Base-by-base conservation (phyloP, 2,113 vertebrate genomes). In the Alethe diademata region DNA sequence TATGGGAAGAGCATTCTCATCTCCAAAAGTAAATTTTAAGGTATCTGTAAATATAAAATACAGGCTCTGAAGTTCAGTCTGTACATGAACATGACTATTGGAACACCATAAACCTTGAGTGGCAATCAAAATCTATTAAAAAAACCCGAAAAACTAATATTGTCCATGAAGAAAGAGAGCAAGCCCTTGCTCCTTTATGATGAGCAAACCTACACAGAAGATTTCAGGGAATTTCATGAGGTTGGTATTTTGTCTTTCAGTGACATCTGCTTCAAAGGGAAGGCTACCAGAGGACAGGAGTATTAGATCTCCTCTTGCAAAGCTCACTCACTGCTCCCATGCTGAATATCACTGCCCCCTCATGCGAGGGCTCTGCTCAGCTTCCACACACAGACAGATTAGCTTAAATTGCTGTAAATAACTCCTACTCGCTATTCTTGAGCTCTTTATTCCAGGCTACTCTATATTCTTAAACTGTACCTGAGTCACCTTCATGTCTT, bases 401-500 rank as follows among this genome's bases (percentile, higher is more conserved):
- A 92, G 35, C 23, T 93, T 80, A 78, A 92, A 95, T 65, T 91
- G 75, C 86, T 95, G 94, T 80, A 88, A 94, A 94, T 91, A 97
- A 90, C 88, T 84, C 61, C 82, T 42, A 12, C 86, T 92, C 88
- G 88, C 79, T 94, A 45, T 78, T 80, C 79, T 42, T 54, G 73
- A 93, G 89, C 40, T 83, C 72, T 95, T 94, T 84, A 93, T 91
- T 95, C 82, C 79, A 93, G 76, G 60, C 51, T 93, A 61, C 69
- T 88, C 86, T 80, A 42, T 84, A 78, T 94, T 95, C 85, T 90
- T 92, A 53, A 86, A 95, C 51, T 69, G 82, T 48, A 94, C 88
- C 95, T 95, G 93, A 95, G 94, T 94, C 94, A 96, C 95, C 82
- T 94, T 94, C 85, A 61, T 73, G 61, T 66, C 71, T 92, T 92